Evolutionary conservation across 2,113 vertebrate species (phyloP), one percentile per base, ranked within the genome.

Genomic region (Athene cunicularia): DNA sequence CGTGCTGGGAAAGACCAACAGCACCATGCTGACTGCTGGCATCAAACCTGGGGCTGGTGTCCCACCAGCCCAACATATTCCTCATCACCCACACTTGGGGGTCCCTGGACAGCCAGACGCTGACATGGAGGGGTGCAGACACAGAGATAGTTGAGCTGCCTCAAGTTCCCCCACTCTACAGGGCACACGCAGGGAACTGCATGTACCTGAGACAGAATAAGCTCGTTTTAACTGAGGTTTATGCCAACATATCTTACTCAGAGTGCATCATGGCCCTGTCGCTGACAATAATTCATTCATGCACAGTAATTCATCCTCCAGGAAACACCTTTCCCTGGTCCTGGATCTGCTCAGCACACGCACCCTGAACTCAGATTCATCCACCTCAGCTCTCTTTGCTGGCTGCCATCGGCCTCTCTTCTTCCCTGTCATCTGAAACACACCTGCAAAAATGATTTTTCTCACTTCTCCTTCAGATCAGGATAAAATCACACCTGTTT

Each of bases 61-160:
- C 6, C 32, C 43, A 2, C 1, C 1, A 21, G 14, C 11, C 28
- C 53, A 2, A 0, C 33, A 4, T 23, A 4, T 33, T 70, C 68
- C 50, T n/a, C 68, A n/a, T 3, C 50, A 21, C 5, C 24, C 53
- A 32, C 28, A 11, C 47, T 1, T 1, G 8, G 39, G 22, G 43
- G 6, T 56, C 11, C 16, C 52, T 0, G 0, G 33, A 23, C 7
- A 26, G 22, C 59, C 62, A 33, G 82, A 15, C 24, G 62, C 1
- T 28, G 83, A 1, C 9, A 2, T 8, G 84, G 32, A 26, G 1
- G 27, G 14, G 59, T 4, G 66, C 56, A 45, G 56, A 30, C 4
- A 5, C 5, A 2, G 79, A 50, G 75, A 3, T 5, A 56, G 50
- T 9, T 5, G 52, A 43, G 70, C 50, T 52, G 70, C 20, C 15